phyloP scores from a whole-genome alignment of 1,140 invertebrate genomes.

The Sarcophaga bullata region DNA sequence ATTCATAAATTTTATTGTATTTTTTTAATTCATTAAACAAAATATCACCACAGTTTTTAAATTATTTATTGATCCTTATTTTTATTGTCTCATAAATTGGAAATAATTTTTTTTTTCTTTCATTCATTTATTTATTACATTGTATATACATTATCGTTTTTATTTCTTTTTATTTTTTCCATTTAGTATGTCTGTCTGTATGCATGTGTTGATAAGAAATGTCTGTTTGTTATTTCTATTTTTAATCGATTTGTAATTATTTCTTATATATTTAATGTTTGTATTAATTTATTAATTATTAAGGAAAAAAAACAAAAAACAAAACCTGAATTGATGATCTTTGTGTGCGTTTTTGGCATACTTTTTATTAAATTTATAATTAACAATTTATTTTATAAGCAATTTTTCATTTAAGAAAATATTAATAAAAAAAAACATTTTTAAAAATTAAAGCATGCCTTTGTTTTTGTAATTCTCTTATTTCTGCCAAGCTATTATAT shows the following conservation, averaged over 20 bases:
- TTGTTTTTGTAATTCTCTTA: not conserved
- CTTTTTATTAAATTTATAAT: conserved; percentile 31
- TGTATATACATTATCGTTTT: too few species aligned
- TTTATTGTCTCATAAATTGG: too few species aligned
- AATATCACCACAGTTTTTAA: too few species aligned
- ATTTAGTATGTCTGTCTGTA: conserved; percentile 13
- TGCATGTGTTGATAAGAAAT: not conserved
- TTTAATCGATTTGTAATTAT: not conserved
- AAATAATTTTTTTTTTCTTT: too few species aligned
- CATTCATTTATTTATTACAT: too few species aligned
- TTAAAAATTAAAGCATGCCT: not conserved
- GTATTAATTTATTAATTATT: conserved; percentile 34
- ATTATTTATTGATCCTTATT: too few species aligned
- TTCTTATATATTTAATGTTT: conserved; percentile 12
- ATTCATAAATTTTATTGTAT: conserved; percentile 29
- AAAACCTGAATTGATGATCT: conserved; percentile 35
- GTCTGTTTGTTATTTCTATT: conserved; percentile 27
- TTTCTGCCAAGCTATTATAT: too few species aligned
- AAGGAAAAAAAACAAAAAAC: not conserved
- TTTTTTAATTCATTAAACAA: too few species aligned
- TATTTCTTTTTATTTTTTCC: not conserved
- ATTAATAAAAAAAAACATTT: conserved; percentile 5
- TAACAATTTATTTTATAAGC: not conserved
- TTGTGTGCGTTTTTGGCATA: conserved; percentile 37
- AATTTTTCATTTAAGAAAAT: not conserved